Conservation (phyloP, 1,140 invertebrate genomes). For the Hermetia illucens region DNA sequence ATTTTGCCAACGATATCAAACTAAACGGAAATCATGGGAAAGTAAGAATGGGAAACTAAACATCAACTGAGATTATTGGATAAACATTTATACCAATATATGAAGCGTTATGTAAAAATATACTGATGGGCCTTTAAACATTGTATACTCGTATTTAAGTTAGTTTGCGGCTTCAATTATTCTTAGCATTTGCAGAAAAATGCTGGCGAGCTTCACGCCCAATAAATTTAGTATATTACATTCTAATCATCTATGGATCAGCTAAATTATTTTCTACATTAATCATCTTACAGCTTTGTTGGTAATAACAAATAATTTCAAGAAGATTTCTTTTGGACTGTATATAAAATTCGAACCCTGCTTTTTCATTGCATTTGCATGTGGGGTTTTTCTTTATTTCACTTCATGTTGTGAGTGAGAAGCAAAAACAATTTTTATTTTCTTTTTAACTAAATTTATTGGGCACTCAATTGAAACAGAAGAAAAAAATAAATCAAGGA, state of each 20-base stretch:
- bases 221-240: slow-evolving; percentile 27
- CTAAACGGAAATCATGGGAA: too few relatives aligned
- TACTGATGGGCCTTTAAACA: too few relatives aligned
- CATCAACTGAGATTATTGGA: too few relatives aligned
- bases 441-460: slow-evolving; percentile 40
- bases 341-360: slow-evolving; percentile 2
- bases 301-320: not conserved
- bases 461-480: slow-evolving; percentile 39
- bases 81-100: too few relatives aligned
- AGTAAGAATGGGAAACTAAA: too few relatives aligned
- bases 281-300: slow-evolving; percentile 6
- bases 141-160: too few relatives aligned
- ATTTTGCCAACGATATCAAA: too few relatives aligned
- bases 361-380: slow-evolving; percentile 2
- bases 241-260: not conserved
- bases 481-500: too few relatives aligned
- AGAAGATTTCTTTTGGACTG: not conserved
- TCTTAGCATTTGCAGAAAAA: too few relatives aligned
- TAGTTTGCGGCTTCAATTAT: too few relatives aligned
- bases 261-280: slow-evolving; percentile 1
- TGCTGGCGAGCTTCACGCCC: slow-evolving; percentile 13
- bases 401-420: slow-evolving; percentile 7
- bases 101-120: too few relatives aligned
- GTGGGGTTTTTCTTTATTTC: slow-evolving; percentile 5
- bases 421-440: slow-evolving; percentile 9